Conservation (phyloP, 2,113 vertebrate genomes). For the Pleuronectes platessa region DNA sequence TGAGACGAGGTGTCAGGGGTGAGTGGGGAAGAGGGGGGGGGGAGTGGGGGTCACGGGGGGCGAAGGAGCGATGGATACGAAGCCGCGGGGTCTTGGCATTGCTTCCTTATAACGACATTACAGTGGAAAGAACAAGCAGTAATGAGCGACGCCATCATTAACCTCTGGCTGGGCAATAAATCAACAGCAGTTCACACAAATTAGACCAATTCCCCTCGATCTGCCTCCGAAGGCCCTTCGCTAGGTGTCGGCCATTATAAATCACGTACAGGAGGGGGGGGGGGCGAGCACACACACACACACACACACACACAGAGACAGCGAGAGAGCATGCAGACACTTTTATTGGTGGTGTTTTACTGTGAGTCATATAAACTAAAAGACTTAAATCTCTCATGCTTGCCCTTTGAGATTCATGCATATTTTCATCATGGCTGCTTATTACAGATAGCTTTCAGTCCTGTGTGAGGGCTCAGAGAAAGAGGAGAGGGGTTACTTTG, state of each 20-base stretch:
- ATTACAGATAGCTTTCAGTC: slow-evolving; percentile 49
- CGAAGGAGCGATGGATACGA: slow-evolving; percentile 59
- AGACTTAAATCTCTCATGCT: slow-evolving; percentile 52
- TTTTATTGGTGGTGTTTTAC: slow-evolving; percentile 65
- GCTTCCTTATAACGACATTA: slow-evolving; percentile 84
- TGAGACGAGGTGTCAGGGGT: slow-evolving; percentile 39
- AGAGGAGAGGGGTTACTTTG: slow-evolving; percentile 31
- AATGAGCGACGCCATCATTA: slow-evolving; percentile 87
- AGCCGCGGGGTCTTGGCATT: slow-evolving; percentile 67
- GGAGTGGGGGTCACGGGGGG: slow-evolving; percentile 59
- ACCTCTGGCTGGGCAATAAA: slow-evolving; percentile 89
- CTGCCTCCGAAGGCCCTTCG: slow-evolving; percentile 68
- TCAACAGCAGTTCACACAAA: slow-evolving; percentile 86
- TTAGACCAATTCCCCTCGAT: slow-evolving; percentile 82
- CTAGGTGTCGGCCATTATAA: slow-evolving; percentile 63
- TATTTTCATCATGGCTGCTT: slow-evolving; percentile 54
- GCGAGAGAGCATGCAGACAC: slow-evolving; percentile 36
- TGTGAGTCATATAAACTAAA: slow-evolving; percentile 60
- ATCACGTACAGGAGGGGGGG: slow-evolving; percentile 43
- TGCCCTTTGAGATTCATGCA: slow-evolving; percentile 52
- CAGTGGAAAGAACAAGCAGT: slow-evolving; percentile 87
- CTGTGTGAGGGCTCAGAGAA: slow-evolving; percentile 29
- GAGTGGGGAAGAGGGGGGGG: slow-evolving; percentile 56
- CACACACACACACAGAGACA: slow-evolving; percentile 28
- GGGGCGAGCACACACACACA: background rate